Evolutionary conservation across 2,888 invertebrate genomes (phyloP), one percentile per base, ranked within the genome.

Genomic region (Rhimphoctona megacephalus): DNA sequence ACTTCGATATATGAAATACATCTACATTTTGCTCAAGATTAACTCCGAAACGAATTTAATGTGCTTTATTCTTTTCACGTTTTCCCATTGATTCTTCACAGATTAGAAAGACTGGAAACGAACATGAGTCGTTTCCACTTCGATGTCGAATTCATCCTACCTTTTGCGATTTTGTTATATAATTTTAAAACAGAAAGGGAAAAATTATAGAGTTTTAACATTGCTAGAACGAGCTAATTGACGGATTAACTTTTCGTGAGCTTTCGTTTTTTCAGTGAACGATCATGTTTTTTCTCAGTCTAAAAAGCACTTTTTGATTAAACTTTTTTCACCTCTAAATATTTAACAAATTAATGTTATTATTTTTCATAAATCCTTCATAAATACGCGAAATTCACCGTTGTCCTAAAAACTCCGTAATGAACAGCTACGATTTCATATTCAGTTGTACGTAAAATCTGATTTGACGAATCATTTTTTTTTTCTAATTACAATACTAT

Each of bases 1-100:
- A 81, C 81, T 85, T 77, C 81, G 72, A 85, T 61, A 72, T 72
- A 81, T 80, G 72, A 81, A 73, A 81, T 81, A 81, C 73, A 81
- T 64, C 46, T 54, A 46, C 64, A 43, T 66, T 77, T 85, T 85
- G 86, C 84, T 84, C 84, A 87, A 85, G 52, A 84, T 78, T 36
- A 81, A 83, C 72, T 86, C 76, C 67, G 72, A 81, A 86, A 74
- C 76, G 82, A 80, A 86, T 86, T 79, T 49, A 69, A 80, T 73
- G 72, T 30, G 79, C 74, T 69, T 43, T 57, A 61, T 70, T 43
- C 4, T 76, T 83, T 80, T 74, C 70, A 70, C 57, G 25, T 54
- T 83, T 79, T 54, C 61, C 64, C 33, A 30, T 39, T 22, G 61
- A 66, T 14, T 64, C 67, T 73, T 78, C 25, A 57, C 66, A 33